These are phyloP conservation scores for Percina caprodes DNA, from an alignment of 2,113 vertebrate genomes.

Conservation along the genomic window DNA sequence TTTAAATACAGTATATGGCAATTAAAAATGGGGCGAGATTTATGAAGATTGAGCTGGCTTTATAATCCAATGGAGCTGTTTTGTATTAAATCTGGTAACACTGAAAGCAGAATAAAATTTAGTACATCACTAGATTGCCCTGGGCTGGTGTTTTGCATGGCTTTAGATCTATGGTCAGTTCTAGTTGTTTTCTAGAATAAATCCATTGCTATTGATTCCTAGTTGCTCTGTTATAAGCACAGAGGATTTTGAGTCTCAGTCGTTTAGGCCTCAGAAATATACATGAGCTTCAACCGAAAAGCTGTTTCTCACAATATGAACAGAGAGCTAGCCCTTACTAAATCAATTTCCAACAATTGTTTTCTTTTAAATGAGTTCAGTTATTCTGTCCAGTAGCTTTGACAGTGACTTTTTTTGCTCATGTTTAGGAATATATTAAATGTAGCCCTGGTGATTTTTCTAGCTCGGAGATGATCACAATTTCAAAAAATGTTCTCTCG, in stretches of 20 bases:
- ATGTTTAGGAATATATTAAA: conserved; percentile 4
- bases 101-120: not conserved
- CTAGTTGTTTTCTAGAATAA: not conserved
- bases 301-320: conserved; percentile 15
- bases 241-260: conserved; percentile 20
- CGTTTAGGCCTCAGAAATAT: conserved; percentile 38
- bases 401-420: not conserved
- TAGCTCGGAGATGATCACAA: conserved; percentile 28
- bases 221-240: conserved; percentile 1
- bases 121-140: conserved; percentile 8
- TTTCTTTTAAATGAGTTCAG: not conserved
- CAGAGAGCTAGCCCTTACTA: not conserved
- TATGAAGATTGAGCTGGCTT: not conserved
- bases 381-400: not conserved
- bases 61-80: not conserved
- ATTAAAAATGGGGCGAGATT: not conserved
- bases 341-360: conserved; percentile 7
- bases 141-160: not conserved
- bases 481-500: conserved; percentile 28
- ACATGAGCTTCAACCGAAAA: conserved; percentile 11
- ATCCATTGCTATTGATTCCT: conserved; percentile 38
- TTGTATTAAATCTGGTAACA: not conserved
- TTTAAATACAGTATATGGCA: not conserved
- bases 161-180: conserved; percentile 6
- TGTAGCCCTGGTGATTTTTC: conserved; percentile 12